phyloP scores from a whole-genome alignment of 2,113 vertebrate species.

The Halcyon malimbica region DNA sequence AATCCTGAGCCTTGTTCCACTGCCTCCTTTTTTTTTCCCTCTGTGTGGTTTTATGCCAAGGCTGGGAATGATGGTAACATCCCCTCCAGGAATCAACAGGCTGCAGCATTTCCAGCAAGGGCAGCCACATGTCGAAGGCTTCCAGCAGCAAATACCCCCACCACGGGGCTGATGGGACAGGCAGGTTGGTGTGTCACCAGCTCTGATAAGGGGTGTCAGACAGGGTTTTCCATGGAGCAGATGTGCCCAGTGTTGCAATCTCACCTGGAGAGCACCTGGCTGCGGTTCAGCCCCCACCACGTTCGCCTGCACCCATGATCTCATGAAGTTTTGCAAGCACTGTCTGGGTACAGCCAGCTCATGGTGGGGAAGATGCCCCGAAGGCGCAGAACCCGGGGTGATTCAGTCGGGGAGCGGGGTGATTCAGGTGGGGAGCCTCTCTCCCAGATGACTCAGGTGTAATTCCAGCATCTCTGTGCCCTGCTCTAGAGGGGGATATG shows the following conservation, averaged over 20 bases:
- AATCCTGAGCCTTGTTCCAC: background rate
- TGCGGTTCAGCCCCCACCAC: background rate
- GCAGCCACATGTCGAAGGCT: background rate
- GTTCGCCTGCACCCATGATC: background rate
- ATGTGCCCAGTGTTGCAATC: background rate
- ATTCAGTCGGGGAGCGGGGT: background rate
- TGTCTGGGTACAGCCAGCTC: background rate
- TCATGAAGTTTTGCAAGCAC: background rate
- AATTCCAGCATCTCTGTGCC: background rate
- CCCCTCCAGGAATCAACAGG: background rate
- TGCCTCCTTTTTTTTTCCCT: background rate
- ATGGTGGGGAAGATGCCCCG: background rate
- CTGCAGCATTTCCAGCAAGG: background rate
- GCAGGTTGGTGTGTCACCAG: background rate
- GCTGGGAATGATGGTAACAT: background rate
- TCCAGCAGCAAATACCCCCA: background rate
- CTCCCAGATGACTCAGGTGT: background rate
- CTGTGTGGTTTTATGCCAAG: background rate
- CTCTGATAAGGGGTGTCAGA: background rate
- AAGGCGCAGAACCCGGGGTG: background rate
- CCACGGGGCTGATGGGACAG: background rate
- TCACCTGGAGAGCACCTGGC: slow-evolving; percentile 1
- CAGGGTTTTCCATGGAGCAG: background rate
- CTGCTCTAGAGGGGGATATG: background rate
- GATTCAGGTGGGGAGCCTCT: background rate